These are phyloP conservation scores for Drosophila setifemur DNA, from an alignment of 1,140 invertebrate species.

Conservation along the genomic window DNA sequence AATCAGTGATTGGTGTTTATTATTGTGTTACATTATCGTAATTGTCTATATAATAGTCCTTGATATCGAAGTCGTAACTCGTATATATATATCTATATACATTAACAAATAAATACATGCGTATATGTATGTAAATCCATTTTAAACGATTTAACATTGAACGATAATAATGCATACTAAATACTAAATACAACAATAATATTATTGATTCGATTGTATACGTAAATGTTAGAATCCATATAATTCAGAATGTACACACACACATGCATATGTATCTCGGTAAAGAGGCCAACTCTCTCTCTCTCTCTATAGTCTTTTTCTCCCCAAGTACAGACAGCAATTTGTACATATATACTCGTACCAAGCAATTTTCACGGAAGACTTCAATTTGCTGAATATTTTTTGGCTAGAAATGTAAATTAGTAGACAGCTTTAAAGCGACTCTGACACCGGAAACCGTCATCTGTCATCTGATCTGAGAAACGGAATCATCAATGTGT, in stretches of 20 bases:
- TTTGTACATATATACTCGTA: constrained; percentile 35
- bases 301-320: constrained; percentile 23
- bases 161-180: constrained; percentile 64
- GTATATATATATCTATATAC: constrained; percentile 52
- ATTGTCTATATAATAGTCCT: constrained; percentile 79
- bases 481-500: constrained; percentile 35
- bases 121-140: constrained; percentile 52
- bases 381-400: constrained; percentile 47
- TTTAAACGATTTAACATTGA: constrained; percentile 64
- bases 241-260: constrained; percentile 64
- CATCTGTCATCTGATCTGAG: constrained; percentile 21
- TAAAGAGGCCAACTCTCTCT: constrained; percentile 7
- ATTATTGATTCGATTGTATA: constrained; percentile 53
- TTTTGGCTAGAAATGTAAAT: constrained; percentile 42
- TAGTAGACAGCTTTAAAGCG: constrained; percentile 20
- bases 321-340: constrained; percentile 46
- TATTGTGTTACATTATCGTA: constrained; percentile 78
- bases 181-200: constrained; percentile 46
- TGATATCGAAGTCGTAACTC: constrained; percentile 73
- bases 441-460: constrained; percentile 4
- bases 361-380: constrained; percentile 35
- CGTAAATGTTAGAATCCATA: constrained; percentile 64
- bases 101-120: constrained; percentile 43
- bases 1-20: constrained; percentile 79
- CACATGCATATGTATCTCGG: constrained; percentile 23